phyloP scores from a whole-genome alignment of 2,888 invertebrate species.

The Biston stratarius region DNA sequence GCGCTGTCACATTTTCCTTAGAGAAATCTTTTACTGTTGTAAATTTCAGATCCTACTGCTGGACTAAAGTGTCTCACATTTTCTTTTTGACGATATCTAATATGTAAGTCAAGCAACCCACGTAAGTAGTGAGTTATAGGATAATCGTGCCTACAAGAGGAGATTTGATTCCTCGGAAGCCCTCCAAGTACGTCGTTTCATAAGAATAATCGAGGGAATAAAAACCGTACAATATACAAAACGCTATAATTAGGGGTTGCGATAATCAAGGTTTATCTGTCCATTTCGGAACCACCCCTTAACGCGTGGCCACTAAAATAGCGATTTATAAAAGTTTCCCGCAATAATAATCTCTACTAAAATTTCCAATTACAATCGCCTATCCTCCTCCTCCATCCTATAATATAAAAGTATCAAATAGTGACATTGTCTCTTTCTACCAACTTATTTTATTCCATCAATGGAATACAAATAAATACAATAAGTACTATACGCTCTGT shows the following conservation, averaged over 20 bases:
- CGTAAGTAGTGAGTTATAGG: not conserved
- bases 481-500: too few relatives aligned
- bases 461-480: too few relatives aligned
- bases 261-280: slow-evolving; percentile 28
- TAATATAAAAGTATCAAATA: too few relatives aligned
- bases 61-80: too few relatives aligned
- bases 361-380: not conserved
- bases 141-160: not conserved
- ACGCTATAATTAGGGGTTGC: slow-evolving; percentile 25
- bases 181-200: not conserved
- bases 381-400: too few relatives aligned
- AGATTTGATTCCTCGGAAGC: not conserved
- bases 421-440: too few relatives aligned
- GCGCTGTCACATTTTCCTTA: too few relatives aligned
- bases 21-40: too few relatives aligned
- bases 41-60: too few relatives aligned
- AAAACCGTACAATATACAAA: slow-evolving; percentile 23
- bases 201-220: slow-evolving; percentile 22
- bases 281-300: slow-evolving; percentile 14
- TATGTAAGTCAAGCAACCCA: not conserved
- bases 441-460: too few relatives aligned
- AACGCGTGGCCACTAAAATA: slow-evolving; percentile 7
- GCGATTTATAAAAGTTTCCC: not conserved
- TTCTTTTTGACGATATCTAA: too few relatives aligned
- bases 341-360: not conserved